Evolutionary conservation across 1,140 invertebrate species (phyloP).

Genomic region (Cherax quadricarinatus): DNA sequence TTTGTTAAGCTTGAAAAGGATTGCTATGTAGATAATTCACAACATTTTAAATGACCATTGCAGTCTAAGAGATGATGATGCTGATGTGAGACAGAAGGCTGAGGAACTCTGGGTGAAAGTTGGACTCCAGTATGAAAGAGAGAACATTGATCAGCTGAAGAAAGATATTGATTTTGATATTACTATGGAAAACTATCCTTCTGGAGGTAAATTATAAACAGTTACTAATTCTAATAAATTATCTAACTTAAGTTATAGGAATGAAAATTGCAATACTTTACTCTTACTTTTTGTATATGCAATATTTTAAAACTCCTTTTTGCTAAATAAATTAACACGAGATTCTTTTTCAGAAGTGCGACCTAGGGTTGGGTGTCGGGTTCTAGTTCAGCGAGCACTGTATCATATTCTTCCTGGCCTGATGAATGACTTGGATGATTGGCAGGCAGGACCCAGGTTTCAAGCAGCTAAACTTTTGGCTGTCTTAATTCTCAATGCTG

Average conservation of each 20-base stretch:
- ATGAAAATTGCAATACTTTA: background rate
- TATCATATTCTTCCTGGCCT: constrained; percentile 54
- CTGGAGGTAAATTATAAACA: constrained; percentile 33
- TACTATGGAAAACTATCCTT: constrained; percentile 19
- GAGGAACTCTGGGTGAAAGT: constrained; percentile 35
- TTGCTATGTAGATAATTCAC: too few relatives aligned
- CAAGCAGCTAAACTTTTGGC: constrained; percentile 56
- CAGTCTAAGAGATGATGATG: constrained; percentile 52
- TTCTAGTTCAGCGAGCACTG: constrained; percentile 28
- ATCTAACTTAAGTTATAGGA: background rate
- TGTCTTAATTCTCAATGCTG: constrained; percentile 46
- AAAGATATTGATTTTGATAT: constrained; percentile 48
- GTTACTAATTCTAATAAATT: too few relatives aligned
- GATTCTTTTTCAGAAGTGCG: constrained; percentile 14
- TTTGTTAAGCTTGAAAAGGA: too few relatives aligned
- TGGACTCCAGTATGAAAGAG: constrained; percentile 44
- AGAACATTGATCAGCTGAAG: constrained; percentile 49
- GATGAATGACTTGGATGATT: constrained; percentile 54
- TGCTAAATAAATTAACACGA: too few relatives aligned
- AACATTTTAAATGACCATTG: too few relatives aligned
- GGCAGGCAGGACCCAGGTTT: constrained; percentile 55
- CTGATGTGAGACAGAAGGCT: constrained; percentile 34
- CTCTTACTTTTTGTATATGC: too few relatives aligned
- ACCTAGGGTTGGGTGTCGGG: constrained; percentile 50
- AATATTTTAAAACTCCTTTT: too few relatives aligned